Conservation (phyloP, 2,797 vertebrate genomes). For the Pelodytes ibericus region DNA sequence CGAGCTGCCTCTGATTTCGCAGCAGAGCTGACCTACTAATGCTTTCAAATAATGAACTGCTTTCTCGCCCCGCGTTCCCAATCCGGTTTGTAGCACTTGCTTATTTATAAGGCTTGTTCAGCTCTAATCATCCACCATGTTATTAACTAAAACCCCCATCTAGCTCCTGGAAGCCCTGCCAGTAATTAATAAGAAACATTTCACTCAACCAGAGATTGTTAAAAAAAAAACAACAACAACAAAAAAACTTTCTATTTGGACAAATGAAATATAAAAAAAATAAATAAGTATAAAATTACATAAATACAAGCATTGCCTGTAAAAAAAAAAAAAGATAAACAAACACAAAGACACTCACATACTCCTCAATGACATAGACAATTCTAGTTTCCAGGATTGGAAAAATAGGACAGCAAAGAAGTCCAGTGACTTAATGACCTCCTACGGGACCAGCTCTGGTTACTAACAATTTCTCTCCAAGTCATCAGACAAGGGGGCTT, state of each 20-base stretch:
- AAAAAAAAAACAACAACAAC: too few species aligned
- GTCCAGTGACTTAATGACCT: constrained; percentile 79
- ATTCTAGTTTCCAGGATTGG: constrained; percentile 69
- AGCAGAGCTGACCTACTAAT: background rate
- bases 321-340: background rate
- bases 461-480: constrained; percentile 72
- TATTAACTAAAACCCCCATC: background rate
- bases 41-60: background rate
- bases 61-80: background rate
- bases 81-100: background rate
- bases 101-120: background rate
- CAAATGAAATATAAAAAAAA: background rate
- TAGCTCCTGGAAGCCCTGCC: background rate
- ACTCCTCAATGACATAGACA: constrained; percentile 19
- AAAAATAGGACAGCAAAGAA: constrained; percentile 70
- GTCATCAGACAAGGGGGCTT: constrained; percentile 70
- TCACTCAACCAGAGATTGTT: background rate
- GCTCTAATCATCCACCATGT: constrained; percentile 5
- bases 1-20: background rate
- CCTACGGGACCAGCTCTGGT: constrained; percentile 72
- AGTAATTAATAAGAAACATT: constrained; percentile 1
- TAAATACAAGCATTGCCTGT: background rate
- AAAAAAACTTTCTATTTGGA: background rate
- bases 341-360: fast-evolving
- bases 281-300: background rate